Base-by-base conservation (phyloP, 2,888 invertebrate genomes). In the Philereme vetulata region DNA sequence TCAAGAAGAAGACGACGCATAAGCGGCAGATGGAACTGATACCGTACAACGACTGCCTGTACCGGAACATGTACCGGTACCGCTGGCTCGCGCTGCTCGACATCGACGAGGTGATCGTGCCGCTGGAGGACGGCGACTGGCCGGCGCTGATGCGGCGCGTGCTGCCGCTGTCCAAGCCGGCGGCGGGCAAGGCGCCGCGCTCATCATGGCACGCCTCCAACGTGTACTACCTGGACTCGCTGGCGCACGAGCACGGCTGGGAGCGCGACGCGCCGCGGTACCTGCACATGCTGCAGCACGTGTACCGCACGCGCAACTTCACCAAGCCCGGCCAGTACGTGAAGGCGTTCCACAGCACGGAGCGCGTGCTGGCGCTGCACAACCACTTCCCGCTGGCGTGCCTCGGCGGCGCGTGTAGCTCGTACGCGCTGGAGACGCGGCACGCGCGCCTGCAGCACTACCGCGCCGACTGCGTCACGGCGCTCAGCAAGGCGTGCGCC, bases 31-130 rank as follows among this genome's bases (percentile, higher is more conserved):
- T 98, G 90, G 98, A 98, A 88, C 93, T 98, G 62, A 97, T 98
- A 73, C 98, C 98, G 8, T 98, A 98, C 93, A 98, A 98, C 86
- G 98, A 98, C 86, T 98, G 98, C 80, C 93, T 98, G 56, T 98
- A 98, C 90, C 96, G 97, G 82, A 96, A 98, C 82, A 94, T 98
- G 92, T 97, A 98, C 84, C 94, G 95, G 68, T 98, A 98, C 86
- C 95, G 96, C 67, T 97, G 97, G 88, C 95, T 98, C 56, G 97
- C 97, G n/a, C 92, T 98, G 61, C 93, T 98, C 54, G 98, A 98
- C 84, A 96, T 97, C 68, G 98, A 98, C 88, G 98, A 98, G 88
- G 96, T 98, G 57, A 98, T 98, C 72, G 97, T 98, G 95, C 98
- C 98, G 5, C 91, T 96, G 71, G 94, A 95, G 72, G 94, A 95